A percentile compares a stretch with the other conserved stretches of the same genome.
Evolutionary conservation across 2,113 vertebrate species (phyloP).

Genomic region (Orcinus orca): DNA sequence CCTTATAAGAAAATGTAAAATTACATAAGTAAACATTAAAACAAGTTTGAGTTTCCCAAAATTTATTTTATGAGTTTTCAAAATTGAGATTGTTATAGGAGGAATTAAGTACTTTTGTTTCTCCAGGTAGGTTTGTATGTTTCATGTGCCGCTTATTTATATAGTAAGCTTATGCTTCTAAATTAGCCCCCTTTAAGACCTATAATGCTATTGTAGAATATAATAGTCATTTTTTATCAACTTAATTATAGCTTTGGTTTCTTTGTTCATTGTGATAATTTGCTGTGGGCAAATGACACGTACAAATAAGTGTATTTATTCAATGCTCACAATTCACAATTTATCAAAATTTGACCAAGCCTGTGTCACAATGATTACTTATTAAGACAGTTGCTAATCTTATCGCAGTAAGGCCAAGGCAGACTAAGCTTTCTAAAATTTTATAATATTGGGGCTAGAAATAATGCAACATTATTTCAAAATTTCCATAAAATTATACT

Average conservation of each 20-base stretch:
- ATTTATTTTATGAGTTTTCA: not conserved
- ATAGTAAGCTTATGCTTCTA: not conserved
- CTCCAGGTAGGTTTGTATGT: not conserved
- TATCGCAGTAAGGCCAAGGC: not conserved
- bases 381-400: not conserved
- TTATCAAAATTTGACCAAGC: conserved; percentile 20
- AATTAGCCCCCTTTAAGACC: not conserved
- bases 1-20: not conserved
- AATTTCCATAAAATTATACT: not conserved
- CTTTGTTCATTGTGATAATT: conserved; percentile 42
- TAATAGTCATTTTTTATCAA: conserved; percentile 42
- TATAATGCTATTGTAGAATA: not conserved
- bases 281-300: conserved; percentile 19
- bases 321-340: not conserved
- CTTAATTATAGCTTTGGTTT: conserved; percentile 50
- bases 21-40: not conserved
- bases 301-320: conserved; percentile 12
- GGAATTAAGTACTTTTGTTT: not conserved
- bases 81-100: not conserved
- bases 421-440: not conserved
- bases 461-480: not conserved
- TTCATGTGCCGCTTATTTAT: not conserved
- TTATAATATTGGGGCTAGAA: not conserved
- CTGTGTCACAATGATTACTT: not conserved
- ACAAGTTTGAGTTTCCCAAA: not conserved